Base-by-base conservation (phyloP, 1,140 invertebrate genomes). In the Eueides isabella region DNA sequence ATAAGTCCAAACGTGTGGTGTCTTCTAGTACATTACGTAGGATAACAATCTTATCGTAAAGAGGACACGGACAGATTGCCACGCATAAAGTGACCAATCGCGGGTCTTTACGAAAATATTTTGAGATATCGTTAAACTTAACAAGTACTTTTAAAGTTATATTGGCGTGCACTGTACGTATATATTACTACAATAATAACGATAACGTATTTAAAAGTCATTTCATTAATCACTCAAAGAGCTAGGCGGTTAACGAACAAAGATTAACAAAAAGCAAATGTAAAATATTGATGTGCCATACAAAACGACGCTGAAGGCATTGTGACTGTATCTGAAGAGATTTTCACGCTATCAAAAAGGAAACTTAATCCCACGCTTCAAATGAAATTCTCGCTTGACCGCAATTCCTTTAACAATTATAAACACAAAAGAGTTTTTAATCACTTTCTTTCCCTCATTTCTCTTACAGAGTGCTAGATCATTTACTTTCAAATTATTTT, bases 351-450 rank as follows among this genome's bases (percentile, higher is more conserved):
- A 64, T 63, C 69, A 71, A 29, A 71, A 19, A 26, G 55, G 35
- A 71, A 63, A 71, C 38, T 35, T 63, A 71, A 71, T 71, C 69
- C 41, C 69, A 71, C 69, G 69, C 69, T 44, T 28, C 61, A 44
- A 71, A 71, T 62, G 28, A 61, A 67, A 35, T 33, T 16, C 33
- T 28, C 48, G 38, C 12, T 55, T 68, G 67, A 68, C 67, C 62
- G 61, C 61, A 26, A 44, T 48, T 64, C 38, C 38, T 33, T 19
- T 71, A n/a, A 65, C 48, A 61, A 61, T 61, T 31, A 61, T n/a
- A 69, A 69, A 29, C 29, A 48, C 48, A 48, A 55, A 69, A 55
- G 33, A 71, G 35, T 71, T 71, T 38, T 41, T 31, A 55, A 65
- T 65, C 63, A 35, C 63, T 65, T 65, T 65, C 63, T 55, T 55